These are phyloP conservation scores for Trichomalopsis sarcophagae DNA, from an alignment of 1,140 invertebrate genomes.

Conservation along the genomic window DNA sequence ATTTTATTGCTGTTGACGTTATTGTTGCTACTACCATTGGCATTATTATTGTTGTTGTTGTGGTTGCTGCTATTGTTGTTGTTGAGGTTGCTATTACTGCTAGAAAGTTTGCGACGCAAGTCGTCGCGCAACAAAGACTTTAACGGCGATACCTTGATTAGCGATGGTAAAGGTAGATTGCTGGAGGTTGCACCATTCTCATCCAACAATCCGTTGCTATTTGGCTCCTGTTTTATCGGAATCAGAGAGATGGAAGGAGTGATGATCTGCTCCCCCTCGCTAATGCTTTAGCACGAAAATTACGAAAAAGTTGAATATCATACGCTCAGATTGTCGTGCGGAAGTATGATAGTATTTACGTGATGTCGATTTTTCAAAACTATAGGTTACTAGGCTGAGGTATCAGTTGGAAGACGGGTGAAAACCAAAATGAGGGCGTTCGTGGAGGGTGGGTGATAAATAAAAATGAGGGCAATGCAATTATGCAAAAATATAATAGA, in stretches of 20 bases:
- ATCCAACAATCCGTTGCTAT: conserved; percentile 72
- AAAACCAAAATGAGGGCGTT: background rate
- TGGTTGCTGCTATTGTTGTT: conserved; percentile 69
- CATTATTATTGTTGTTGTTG: conserved; percentile 65
- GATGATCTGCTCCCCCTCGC: conserved; percentile 63
- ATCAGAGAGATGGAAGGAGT: conserved; percentile 90
- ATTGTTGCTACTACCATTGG: background rate
- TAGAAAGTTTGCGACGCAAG: conserved; percentile 83
- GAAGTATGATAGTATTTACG: background rate
- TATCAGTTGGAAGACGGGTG: background rate
- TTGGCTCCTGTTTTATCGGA: conserved; percentile 87
- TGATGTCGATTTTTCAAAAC: background rate
- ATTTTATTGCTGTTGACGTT: background rate
- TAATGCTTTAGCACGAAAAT: conserved; percentile 42
- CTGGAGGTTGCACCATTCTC: conserved; percentile 78
- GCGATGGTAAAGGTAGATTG: conserved; percentile 76
- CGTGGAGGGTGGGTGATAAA: no score
- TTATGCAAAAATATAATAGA: background rate
- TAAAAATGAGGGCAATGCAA: background rate
- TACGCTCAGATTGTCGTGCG: background rate
- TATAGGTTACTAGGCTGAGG: background rate
- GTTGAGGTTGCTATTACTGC: conserved; percentile 72
- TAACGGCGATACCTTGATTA: conserved; percentile 87
- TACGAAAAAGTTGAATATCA: conserved; percentile 16
- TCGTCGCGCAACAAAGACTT: conserved; percentile 89